These are phyloP conservation scores for Thysanoteuthis rhombus DNA, from an alignment of 2,888 invertebrate genomes.

Conservation along the genomic window DNA sequence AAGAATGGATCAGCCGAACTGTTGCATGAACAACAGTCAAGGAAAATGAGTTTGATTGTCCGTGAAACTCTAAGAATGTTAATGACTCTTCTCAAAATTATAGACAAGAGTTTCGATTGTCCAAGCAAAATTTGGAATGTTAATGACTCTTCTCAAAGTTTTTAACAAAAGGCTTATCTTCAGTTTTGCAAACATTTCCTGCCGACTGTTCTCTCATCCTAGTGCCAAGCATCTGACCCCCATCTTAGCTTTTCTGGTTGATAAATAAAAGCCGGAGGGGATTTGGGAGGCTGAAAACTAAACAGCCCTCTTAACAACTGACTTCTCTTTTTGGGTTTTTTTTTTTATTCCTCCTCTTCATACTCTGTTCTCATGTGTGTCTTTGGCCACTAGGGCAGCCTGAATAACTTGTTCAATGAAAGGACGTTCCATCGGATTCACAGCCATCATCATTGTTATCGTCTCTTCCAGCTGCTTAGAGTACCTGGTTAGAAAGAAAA, in stretches of 20 bases:
- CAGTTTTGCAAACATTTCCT: neutral
- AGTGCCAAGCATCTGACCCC: neutral
- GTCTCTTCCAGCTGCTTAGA: slow-evolving; percentile 78
- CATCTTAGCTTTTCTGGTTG: neutral
- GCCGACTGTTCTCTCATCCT: neutral
- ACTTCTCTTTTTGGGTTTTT: neutral
- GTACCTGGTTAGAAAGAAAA: slow-evolving; percentile 47
- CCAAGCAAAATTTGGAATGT: neutral
- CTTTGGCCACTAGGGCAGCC: slow-evolving; percentile 62
- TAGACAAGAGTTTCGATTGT: too few relatives aligned
- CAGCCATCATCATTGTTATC: slow-evolving; percentile 77
- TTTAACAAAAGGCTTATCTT: neutral
- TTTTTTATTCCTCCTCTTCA: slow-evolving; percentile 33
- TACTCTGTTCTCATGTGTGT: slow-evolving; percentile 43
- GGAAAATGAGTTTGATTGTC: too few relatives aligned
- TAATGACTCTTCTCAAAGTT: neutral
- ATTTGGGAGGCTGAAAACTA: neutral
- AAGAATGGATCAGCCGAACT: too few relatives aligned
- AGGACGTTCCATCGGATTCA: slow-evolving; percentile 81
- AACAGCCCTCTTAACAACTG: neutral
- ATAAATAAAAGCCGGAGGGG: neutral
- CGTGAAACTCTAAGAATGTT: too few relatives aligned
- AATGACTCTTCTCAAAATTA: too few relatives aligned
- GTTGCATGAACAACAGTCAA: too few relatives aligned
- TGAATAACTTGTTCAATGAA: slow-evolving; percentile 78